Evolutionary conservation across 2,797 vertebrate genomes (phyloP), one percentile per base, ranked within the genome.

Genomic region (Anguilla marmorata): DNA sequence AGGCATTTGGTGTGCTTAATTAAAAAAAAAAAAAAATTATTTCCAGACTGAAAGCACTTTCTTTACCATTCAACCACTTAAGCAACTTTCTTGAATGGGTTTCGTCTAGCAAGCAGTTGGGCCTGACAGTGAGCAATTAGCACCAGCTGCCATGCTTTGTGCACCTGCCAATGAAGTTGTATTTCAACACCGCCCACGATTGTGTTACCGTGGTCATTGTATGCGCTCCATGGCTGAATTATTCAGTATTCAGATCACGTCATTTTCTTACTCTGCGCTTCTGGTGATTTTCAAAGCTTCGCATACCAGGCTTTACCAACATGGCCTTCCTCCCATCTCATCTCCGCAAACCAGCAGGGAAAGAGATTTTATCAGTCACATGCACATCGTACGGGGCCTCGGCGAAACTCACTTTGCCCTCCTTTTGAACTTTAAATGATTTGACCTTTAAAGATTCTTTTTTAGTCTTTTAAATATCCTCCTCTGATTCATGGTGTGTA

Each of bases 401-500:
- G 27, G 21, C 21, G 50, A 16, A 19, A 50, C 54, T 85, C 21
- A 2, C 58, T 66, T 41, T 37, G 56, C 58, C 58, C 58, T 58
- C 9, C 83, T 85, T 85, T 85, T 66, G 33, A 85, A 85, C 56
- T 63, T 63, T 33, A 33, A 85, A 7, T 63, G 30, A 63, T 66
- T 45, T 85, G 27, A 85, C 84, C 84, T 85, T 85, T 66, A 60
- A 60, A 60, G 16, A 85, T 27, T n/a, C 5, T 66, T 85, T 45
- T 85, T 85, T 45, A 33, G 21, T 85, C 83, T 66, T 45, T 85
- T 66, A 63, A 41, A 37, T 63, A 37, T 85, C 37, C 58, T 63
- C 30, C 56, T 66, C 54, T 41, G 54, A 37, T 85, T 30, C 54
- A 11, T 56, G 58, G 60, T 33, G 84, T 60, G 56, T 66, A 24